A percentile compares a stretch with the other conserved stretches of the same genome.
phyloP scores from a whole-genome alignment of 2,113 vertebrate species.

The Trinectes maculatus region DNA sequence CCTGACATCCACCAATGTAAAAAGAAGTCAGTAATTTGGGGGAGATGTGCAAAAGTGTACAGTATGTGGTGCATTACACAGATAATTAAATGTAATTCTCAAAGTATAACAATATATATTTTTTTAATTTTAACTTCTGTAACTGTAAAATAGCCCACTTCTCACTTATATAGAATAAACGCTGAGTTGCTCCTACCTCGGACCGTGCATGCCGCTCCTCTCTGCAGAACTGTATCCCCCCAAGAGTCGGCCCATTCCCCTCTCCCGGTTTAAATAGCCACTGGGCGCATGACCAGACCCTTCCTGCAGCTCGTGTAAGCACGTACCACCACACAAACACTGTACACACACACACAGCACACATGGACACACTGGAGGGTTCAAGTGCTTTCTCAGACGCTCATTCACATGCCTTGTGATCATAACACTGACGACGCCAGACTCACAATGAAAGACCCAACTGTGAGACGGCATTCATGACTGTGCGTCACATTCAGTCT shows the following conservation, averaged over 20 bases:
- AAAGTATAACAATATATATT: too few species aligned
- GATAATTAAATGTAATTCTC: too few species aligned
- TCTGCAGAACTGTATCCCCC: slow-evolving; percentile 51
- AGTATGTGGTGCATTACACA: too few species aligned
- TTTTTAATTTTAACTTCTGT: too few species aligned
- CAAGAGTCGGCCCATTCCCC: slow-evolving; percentile 55
- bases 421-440: slow-evolving; percentile 27
- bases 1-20: slow-evolving; percentile 11
- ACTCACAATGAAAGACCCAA: slow-evolving; percentile 24
- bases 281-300: slow-evolving; percentile 67
- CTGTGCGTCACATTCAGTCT: neutral
- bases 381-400: slow-evolving; percentile 30
- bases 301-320: slow-evolving; percentile 44
- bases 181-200: slow-evolving; percentile 61
- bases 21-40: neutral
- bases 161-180: neutral
- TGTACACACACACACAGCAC: slow-evolving; percentile 16
- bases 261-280: slow-evolving; percentile 71
- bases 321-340: slow-evolving; percentile 29
- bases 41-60: too few species aligned
- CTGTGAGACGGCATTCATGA: slow-evolving; percentile 22
- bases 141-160: neutral
- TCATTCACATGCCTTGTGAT: slow-evolving; percentile 82
- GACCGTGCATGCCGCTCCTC: slow-evolving; percentile 69
- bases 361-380: slow-evolving; percentile 45